Base-by-base conservation (phyloP, 1,140 invertebrate genomes). In the Calliphora vicina region DNA sequence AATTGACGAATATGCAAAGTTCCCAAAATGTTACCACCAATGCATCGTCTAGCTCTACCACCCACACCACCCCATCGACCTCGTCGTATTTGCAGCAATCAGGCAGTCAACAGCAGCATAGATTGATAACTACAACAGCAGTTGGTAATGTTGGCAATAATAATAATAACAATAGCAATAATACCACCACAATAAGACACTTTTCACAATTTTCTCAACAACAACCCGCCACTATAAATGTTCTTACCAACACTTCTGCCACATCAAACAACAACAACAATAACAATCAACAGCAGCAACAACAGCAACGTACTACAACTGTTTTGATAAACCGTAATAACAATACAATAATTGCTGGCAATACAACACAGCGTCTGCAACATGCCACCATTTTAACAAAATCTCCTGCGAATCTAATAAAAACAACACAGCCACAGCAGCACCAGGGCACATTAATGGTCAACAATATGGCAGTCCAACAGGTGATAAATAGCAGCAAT, bases 121-220 rank as follows among this genome's bases (percentile, higher is more conserved):
- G 74, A 25, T 78, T 78, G 74, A 43, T 78, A 23, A 78, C 74
- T 3, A 78, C 74, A 57, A 43, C 72, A 50, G 27, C 78, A n/a
- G 73, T 67, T 15, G 42, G 76, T 72, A 73, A 57, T 45, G 81
- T 42, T 17, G 17, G 45, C 45, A 17, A 17, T 43, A 43, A n/a
- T n/a, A n/a, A n/a, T n/a, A n/a, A n/a, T n/a, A 43, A 43, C 12
- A 42, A 17, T 27, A 67, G 20, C 17, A 61, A 45, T 27, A 82
- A 35, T 35, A 71, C 82, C 45, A 67, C 82, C 15, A 26, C 42
- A 15, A 82, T 82, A 43, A 82, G 84, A 20, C 82, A 84, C 26
- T 84, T 84, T 67, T 82, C 84, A 42, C 84, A 84, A 83, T 84
- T 84, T 26, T 57, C 81, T 67, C 83, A 84, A 61, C 81, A 72